Conservation (phyloP, 2,113 vertebrate genomes). For the Melierax canorus region DNA sequence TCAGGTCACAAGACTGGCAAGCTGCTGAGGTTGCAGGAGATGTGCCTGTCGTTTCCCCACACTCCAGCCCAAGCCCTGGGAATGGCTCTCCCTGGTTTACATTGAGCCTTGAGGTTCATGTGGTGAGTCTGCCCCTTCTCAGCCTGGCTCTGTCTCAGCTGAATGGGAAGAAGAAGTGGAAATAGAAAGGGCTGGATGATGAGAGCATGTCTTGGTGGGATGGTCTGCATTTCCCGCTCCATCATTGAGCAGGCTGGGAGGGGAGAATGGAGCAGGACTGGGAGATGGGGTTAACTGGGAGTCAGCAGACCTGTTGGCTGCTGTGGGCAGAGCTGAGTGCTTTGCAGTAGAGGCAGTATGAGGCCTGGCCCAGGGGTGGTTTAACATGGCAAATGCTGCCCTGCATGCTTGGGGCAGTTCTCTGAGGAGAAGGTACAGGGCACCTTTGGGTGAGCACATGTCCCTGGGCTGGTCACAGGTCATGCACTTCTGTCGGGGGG, state of each 20-base stretch:
- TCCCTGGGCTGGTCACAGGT: not conserved
- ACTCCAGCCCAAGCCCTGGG: not conserved
- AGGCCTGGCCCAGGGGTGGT: not conserved
- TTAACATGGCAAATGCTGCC: not conserved
- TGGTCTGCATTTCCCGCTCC: not conserved
- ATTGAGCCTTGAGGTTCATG: not conserved
- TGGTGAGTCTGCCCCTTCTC: not conserved
- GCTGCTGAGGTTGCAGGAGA: not conserved
- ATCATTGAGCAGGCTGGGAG: not conserved
- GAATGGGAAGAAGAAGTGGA: not conserved
- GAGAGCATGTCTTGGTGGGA: not conserved
- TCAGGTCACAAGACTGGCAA: not conserved
- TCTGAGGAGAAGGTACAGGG: not conserved
- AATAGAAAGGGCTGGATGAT: not conserved
- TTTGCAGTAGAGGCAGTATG: not conserved
- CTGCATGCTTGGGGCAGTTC: not conserved
- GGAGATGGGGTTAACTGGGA: not conserved
- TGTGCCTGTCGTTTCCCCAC: not conserved
- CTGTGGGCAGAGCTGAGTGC: not conserved
- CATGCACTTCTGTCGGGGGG: not conserved
- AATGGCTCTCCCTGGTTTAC: not conserved
- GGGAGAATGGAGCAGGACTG: not conserved
- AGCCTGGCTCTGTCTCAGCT: not conserved
- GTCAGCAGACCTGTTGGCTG: not conserved
- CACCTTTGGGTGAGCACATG: not conserved